Conservation (phyloP, 1,140 invertebrate genomes). For the Mamestra configurata region DNA sequence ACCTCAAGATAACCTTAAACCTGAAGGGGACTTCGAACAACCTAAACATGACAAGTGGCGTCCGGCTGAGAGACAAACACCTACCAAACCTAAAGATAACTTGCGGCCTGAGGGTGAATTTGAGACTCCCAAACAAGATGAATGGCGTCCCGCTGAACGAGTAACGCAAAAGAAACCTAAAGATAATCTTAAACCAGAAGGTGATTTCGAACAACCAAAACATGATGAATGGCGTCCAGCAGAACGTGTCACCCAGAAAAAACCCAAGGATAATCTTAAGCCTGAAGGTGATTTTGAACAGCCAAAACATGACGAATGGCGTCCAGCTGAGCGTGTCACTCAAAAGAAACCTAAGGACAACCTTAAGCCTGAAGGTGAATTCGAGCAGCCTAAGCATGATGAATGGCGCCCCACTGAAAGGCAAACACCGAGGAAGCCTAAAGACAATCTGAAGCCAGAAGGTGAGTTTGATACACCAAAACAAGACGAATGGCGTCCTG, state of each 20-base stretch:
- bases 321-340: too few relatives aligned
- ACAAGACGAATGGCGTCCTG: slow-evolving; percentile 87
- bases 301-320: too few relatives aligned
- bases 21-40: slow-evolving; percentile 42
- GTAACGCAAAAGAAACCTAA: slow-evolving; percentile 73
- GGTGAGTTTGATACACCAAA: slow-evolving; percentile 85
- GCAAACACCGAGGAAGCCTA: slow-evolving; percentile 85
- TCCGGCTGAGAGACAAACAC: slow-evolving; percentile 61
- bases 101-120: slow-evolving; percentile 86
- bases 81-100: slow-evolving; percentile 59
- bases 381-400: slow-evolving; percentile 86
- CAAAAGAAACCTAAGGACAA: slow-evolving; percentile 89
- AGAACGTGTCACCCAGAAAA: slow-evolving; percentile 86
- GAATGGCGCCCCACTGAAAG: slow-evolving; percentile 88
- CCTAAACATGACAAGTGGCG: slow-evolving; percentile 53
- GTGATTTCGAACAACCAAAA: slow-evolving; percentile 88
- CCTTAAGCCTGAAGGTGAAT: slow-evolving; percentile 90
- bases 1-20: slow-evolving; percentile 42
- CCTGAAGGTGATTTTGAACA: slow-evolving; percentile 89
- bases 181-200: slow-evolving; percentile 87
- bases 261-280: slow-evolving; percentile 88
- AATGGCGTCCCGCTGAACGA: slow-evolving; percentile 81
- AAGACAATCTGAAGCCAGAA: slow-evolving; percentile 90
- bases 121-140: slow-evolving; percentile 72
- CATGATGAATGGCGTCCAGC: slow-evolving; percentile 83